phyloP scores from a whole-genome alignment of 2,888 invertebrate genomes.

The Hymenopus coronatus region DNA sequence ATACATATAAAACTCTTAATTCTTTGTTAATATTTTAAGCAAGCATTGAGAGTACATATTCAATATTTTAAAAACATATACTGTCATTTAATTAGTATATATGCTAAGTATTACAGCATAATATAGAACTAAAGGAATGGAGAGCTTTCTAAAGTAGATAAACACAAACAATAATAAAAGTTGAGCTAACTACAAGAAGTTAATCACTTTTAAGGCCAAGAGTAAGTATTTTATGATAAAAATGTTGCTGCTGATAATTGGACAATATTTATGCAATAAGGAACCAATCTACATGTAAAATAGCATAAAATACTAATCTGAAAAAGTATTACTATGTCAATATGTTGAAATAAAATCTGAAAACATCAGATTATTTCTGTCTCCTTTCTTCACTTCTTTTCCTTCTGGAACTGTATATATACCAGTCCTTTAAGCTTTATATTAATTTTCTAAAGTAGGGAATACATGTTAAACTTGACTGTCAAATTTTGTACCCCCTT shows the following conservation, averaged over 20 bases:
- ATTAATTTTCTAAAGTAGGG: no score
- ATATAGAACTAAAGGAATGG: not conserved
- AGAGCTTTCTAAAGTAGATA: not conserved
- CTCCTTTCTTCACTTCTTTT: not conserved
- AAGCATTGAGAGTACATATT: not conserved
- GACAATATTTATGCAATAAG: slow-evolving; percentile 10
- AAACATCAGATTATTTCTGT: not conserved
- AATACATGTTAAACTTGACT: no score
- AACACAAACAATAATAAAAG: not conserved
- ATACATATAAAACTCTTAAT: not conserved
- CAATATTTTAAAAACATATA: not conserved
- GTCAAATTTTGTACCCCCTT: no score
- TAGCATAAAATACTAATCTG: not conserved
- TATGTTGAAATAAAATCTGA: not conserved
- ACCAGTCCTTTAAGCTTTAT: no score
- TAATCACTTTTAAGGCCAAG: slow-evolving; percentile 14
- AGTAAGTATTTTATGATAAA: slow-evolving; percentile 21
- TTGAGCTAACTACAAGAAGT: slow-evolving; percentile 1
- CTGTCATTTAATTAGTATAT: not conserved
- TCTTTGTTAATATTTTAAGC: not conserved
- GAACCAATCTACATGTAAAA: not conserved
- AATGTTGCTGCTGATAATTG: not conserved
- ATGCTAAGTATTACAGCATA: not conserved
- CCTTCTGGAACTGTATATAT: not conserved
- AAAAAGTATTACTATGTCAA: not conserved